These are phyloP conservation scores for Nomada flava DNA, from an alignment of 2,888 invertebrate genomes.

Conservation along the genomic window DNA sequence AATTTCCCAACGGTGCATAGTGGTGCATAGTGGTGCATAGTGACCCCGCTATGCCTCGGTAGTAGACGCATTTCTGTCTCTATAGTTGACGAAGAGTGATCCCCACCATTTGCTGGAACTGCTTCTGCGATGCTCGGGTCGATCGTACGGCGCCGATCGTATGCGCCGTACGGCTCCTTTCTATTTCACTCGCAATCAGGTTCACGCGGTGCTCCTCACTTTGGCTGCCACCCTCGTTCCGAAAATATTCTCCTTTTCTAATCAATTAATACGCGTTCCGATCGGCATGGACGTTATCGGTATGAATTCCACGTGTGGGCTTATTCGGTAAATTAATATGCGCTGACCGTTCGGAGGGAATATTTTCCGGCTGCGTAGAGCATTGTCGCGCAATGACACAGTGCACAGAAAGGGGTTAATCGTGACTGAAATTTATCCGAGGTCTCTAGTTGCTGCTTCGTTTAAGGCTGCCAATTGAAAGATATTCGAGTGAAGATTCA, in stretches of 20 bases:
- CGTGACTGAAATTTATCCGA: constrained; percentile 78
- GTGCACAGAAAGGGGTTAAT: constrained; percentile 74
- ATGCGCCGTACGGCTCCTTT: too few species aligned
- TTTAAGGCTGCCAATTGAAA: constrained; percentile 16
- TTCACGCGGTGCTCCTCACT: too few species aligned
- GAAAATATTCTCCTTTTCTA: not conserved
- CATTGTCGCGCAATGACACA: constrained; percentile 73
- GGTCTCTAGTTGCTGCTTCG: constrained; percentile 17
- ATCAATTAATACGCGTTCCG: not conserved
- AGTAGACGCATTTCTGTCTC: too few species aligned
- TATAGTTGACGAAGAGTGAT: too few species aligned
- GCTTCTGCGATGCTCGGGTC: too few species aligned
- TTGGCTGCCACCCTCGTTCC: not conserved
- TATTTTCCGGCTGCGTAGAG: constrained; percentile 72
- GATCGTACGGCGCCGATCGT: too few species aligned
- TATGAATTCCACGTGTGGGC: constrained; percentile 66
- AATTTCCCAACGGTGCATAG: not conserved
- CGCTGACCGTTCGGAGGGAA: constrained; percentile 72
- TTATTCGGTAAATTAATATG: constrained; percentile 70
- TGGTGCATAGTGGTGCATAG: too few species aligned
- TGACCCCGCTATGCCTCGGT: too few species aligned
- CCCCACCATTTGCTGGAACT: too few species aligned
- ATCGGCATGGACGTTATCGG: constrained; percentile 22
- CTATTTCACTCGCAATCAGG: too few species aligned
- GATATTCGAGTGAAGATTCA: too few species aligned